Conservation (phyloP, 2,113 vertebrate genomes). For the Gymnorhina tibicen region DNA sequence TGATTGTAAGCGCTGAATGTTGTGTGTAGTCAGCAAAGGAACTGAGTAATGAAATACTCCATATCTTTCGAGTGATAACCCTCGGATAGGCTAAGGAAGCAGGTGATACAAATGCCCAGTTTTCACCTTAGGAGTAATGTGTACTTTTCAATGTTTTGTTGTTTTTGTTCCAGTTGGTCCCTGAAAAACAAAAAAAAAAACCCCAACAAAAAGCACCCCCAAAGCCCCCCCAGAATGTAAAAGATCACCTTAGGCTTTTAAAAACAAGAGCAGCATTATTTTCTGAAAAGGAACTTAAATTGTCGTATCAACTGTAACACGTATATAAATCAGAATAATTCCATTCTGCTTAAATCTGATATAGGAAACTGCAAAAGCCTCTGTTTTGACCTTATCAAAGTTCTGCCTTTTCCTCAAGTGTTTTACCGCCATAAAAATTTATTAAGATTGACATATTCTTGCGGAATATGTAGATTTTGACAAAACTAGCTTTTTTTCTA, state of each 20-base stretch:
- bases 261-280: not conserved
- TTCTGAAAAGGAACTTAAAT: not conserved
- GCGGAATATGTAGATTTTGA: not conserved
- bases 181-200: not conserved
- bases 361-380: not conserved
- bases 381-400: not conserved
- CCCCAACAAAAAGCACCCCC: not conserved
- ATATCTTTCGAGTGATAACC: not conserved
- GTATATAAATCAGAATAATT: not conserved
- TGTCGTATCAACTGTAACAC: not conserved
- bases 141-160: not conserved
- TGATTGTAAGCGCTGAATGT: not conserved
- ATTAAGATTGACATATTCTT: not conserved
- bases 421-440: not conserved
- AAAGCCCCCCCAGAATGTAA: accelerated
- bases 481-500: not conserved
- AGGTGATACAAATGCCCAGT: not conserved
- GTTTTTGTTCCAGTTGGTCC: not conserved
- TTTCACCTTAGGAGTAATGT: not conserved
- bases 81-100: not conserved
- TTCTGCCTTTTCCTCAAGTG: not conserved
- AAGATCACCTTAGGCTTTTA: not conserved
- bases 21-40: not conserved
- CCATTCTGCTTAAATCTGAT: not conserved
- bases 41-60: not conserved